These are phyloP conservation scores for Mormyrus hasselquistii DNA, from an alignment of 2,797 vertebrate genomes.

Conservation along the genomic window DNA sequence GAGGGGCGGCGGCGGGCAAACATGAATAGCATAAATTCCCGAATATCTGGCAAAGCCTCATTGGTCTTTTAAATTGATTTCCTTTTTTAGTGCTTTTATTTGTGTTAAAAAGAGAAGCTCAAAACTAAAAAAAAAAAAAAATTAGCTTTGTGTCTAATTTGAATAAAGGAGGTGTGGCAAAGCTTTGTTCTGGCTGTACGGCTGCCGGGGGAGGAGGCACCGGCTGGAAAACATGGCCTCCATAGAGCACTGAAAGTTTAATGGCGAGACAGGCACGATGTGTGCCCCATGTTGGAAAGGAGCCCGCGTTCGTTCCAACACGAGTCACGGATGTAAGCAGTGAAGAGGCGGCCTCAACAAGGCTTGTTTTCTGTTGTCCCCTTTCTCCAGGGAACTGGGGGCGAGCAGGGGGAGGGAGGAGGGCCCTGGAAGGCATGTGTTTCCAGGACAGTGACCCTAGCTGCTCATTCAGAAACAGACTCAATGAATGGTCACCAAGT, in stretches of 20 bases:
- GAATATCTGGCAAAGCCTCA: conserved; percentile 48
- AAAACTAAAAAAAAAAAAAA: conserved; percentile 8
- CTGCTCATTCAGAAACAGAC: conserved; percentile 8
- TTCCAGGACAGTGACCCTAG: not conserved
- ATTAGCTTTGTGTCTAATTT: conserved; percentile 41
- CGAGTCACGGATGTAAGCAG: not conserved
- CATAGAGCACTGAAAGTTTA: conserved; percentile 4
- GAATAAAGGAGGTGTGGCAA: not conserved
- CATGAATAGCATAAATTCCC: conserved; percentile 58
- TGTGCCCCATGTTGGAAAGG: not conserved
- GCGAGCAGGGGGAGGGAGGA: not conserved
- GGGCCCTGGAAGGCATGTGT: not conserved
- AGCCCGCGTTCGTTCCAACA: not conserved
- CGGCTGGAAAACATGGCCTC: not conserved
- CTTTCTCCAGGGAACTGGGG: not conserved
- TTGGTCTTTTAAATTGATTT: conserved; percentile 49
- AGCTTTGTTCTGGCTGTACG: not conserved
- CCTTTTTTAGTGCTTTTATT: conserved; percentile 42
- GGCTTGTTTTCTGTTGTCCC: not conserved
- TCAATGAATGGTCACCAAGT: not conserved
- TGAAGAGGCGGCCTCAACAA: not conserved
- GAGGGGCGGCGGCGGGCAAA: conserved; percentile 37
- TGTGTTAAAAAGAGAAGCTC: not conserved
- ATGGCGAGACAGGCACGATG: not conserved
- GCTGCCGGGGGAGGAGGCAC: not conserved